phyloP scores from a whole-genome alignment of 1,140 invertebrate species.

The Eulimnadia texana region DNA sequence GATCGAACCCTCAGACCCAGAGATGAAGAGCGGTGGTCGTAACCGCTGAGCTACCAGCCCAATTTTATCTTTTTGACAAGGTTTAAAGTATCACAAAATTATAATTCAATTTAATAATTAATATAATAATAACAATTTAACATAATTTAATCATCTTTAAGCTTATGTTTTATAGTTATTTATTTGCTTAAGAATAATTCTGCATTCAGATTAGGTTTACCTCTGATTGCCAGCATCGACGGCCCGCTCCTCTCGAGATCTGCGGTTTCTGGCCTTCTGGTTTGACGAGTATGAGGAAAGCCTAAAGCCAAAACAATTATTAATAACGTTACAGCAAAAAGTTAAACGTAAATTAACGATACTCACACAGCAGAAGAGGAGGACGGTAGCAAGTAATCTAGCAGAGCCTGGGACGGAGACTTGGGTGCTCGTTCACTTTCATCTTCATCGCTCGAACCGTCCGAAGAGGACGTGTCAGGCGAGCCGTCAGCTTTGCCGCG shows the following conservation, averaged over 20 bases:
- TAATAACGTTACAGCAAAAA: not conserved
- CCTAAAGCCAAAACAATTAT: not conserved
- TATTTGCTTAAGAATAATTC: no score
- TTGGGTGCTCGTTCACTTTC: not conserved
- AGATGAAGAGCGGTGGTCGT: no score
- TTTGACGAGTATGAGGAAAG: not conserved
- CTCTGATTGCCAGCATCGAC: not conserved
- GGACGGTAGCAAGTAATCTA: not conserved
- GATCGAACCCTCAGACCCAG: no score
- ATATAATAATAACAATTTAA: no score
- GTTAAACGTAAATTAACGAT: not conserved
- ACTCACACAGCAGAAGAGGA: not conserved
- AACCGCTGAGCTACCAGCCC: no score
- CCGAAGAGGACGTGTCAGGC: conserved; percentile 1
- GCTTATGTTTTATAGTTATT: no score
- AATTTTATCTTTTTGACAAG: no score
- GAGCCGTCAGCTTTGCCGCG: conserved; percentile 4
- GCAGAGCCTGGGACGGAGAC: conserved; percentile 3
- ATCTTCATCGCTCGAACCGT: not conserved
- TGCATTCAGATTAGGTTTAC: no score
- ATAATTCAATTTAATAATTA: no score
- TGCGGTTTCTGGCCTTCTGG: not conserved
- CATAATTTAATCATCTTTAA: no score
- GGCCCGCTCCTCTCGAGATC: not conserved
- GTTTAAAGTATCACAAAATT: no score